These are phyloP conservation scores for Galerucella nymphaeae DNA, from an alignment of 2,888 invertebrate species.

Conservation along the genomic window DNA sequence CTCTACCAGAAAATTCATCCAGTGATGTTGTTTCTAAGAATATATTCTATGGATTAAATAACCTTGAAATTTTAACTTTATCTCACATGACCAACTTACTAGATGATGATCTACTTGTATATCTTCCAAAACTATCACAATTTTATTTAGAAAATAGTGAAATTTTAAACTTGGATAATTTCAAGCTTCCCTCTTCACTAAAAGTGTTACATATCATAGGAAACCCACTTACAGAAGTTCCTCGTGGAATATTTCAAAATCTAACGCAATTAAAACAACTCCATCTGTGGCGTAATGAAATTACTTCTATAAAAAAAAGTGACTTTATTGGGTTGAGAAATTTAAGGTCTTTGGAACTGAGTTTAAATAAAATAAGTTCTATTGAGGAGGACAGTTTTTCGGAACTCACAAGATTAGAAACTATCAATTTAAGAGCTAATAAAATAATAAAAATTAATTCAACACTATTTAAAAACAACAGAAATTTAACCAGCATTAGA, in stretches of 20 bases:
- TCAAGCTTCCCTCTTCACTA: slow-evolving; percentile 73
- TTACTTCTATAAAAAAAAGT: slow-evolving; percentile 63
- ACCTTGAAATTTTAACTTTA: slow-evolving; percentile 18
- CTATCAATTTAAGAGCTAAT: slow-evolving; percentile 50
- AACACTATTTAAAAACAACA: slow-evolving; percentile 72
- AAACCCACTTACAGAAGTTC: slow-evolving; percentile 73
- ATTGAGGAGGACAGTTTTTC: slow-evolving; percentile 72
- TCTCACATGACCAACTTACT: slow-evolving; percentile 12
- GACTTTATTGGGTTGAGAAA: slow-evolving; percentile 73
- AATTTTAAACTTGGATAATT: slow-evolving; percentile 66
- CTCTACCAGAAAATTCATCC: slow-evolving; percentile 8
- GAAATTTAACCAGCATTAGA: slow-evolving; percentile 69
- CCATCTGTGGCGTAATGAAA: slow-evolving; percentile 73
- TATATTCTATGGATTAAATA: slow-evolving; percentile 23
- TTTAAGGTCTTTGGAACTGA: slow-evolving; percentile 76
- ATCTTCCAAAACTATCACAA: slow-evolving; percentile 47
- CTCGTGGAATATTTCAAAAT: slow-evolving; percentile 71
- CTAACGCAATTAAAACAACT: slow-evolving; percentile 72
- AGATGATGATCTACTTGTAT: slow-evolving; percentile 45
- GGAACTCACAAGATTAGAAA: slow-evolving; percentile 46
- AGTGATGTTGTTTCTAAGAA: slow-evolving; percentile 27
- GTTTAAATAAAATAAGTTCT: slow-evolving; percentile 73
- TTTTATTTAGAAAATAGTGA: slow-evolving; percentile 47
- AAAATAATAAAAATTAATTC: slow-evolving; percentile 69
- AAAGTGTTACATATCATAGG: slow-evolving; percentile 75